A percentile compares a stretch with the other conserved stretches of the same genome.
Evolutionary conservation across 2,113 vertebrate genomes (phyloP).

Genomic region (Neogale vison): DNA sequence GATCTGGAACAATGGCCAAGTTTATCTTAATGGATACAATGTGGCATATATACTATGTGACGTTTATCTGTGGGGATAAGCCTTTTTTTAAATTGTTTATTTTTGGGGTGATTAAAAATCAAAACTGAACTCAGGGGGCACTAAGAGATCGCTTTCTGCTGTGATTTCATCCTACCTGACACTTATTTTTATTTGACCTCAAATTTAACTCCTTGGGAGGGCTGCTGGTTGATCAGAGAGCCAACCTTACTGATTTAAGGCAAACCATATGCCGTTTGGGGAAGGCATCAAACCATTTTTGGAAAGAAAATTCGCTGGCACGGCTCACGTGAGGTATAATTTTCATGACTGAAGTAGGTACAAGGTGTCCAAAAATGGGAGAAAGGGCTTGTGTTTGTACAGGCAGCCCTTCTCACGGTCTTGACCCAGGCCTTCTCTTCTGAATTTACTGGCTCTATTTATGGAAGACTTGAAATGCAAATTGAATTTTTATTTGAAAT

Average conservation of each 20-base stretch:
- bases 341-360: constrained; percentile 3
- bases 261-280: constrained; percentile 9
- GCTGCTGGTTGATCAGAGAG: not conserved
- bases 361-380: not conserved
- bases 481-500: not conserved
- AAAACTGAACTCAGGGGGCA: not conserved
- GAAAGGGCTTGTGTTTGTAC: not conserved
- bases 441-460: not conserved
- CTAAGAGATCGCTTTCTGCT: not conserved
- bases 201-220: not conserved
- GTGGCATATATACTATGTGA: not conserved
- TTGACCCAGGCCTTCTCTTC: not conserved
- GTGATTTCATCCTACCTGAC: not conserved
- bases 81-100: not conserved
- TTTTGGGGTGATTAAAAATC: constrained; percentile 23
- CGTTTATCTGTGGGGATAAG: not conserved
- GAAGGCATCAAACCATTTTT: not conserved
- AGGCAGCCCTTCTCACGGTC: not conserved
- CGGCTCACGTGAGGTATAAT: not conserved
- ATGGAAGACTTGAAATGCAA: not conserved
- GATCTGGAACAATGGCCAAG: constrained; percentile 24
- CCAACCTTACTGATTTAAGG: constrained; percentile 33
- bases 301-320: not conserved
- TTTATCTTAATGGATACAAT: constrained; percentile 4
- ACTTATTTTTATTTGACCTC: not conserved